These are phyloP conservation scores for Piaya cayana DNA, from an alignment of 2,113 vertebrate genomes.

Conservation along the genomic window DNA sequence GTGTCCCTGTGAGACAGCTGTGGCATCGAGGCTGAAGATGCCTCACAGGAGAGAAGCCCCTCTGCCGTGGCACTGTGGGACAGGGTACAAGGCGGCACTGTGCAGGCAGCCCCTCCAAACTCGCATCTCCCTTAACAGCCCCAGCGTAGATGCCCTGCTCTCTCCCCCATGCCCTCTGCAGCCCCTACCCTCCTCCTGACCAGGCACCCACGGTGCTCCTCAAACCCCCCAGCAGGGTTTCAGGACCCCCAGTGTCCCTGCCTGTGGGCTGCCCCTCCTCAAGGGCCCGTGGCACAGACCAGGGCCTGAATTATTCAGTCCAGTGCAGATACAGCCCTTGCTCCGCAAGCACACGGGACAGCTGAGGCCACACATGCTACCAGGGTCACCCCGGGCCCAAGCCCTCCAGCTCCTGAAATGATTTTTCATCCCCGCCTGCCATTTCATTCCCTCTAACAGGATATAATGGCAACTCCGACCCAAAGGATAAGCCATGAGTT, in stretches of 20 bases:
- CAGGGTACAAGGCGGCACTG: accelerated
- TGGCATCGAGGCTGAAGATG: accelerated
- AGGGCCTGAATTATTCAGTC: accelerated
- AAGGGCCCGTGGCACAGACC: accelerated
- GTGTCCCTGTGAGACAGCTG: neutral
- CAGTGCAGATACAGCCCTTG: neutral
- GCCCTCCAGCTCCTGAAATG: neutral
- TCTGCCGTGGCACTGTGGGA: accelerated
- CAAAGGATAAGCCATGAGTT: conserved; percentile 34
- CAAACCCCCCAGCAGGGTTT: accelerated
- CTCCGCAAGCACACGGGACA: accelerated
- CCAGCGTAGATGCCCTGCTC: accelerated
- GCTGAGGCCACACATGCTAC: neutral
- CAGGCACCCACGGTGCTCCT: accelerated
- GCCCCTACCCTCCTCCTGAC: neutral
- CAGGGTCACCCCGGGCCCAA: neutral
- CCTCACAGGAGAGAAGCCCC: accelerated
- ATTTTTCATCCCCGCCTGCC: conserved; percentile 1
- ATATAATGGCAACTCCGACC: neutral
- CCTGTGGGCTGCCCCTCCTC: accelerated
- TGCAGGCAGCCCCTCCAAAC: neutral
- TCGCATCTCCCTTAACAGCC: accelerated
- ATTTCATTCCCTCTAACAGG: conserved; percentile 14
- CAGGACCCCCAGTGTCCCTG: neutral
- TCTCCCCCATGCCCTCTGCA: neutral